Percentiles rank a stretch among this genome's conserved stretches.
phyloP scores from a whole-genome alignment of 2,888 invertebrate genomes.

The Ochropacha duplaris region DNA sequence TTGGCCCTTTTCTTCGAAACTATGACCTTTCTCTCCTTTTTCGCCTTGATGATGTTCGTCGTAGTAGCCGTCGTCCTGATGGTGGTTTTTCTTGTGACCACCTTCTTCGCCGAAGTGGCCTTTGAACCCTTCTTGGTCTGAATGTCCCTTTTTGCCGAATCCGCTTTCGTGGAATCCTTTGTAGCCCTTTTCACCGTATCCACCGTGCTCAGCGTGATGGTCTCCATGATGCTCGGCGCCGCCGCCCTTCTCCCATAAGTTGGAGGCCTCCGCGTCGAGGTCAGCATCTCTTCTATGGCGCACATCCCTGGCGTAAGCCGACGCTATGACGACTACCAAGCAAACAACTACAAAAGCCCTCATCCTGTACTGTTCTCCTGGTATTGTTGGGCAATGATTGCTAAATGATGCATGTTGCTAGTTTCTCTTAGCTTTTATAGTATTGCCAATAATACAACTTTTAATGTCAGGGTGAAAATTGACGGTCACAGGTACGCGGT shows the following conservation, averaged over 20 bases:
- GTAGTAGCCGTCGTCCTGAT: conserved; percentile 86
- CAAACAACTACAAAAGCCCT: conserved; percentile 56
- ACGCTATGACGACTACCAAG: conserved; percentile 68
- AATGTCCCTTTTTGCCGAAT: conserved; percentile 87
- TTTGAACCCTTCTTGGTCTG: conserved; percentile 85
- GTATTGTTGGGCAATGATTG: conserved; percentile 68
- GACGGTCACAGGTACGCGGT: conserved; percentile 60
- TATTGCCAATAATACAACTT: conserved; percentile 72
- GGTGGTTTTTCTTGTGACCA: conserved; percentile 85
- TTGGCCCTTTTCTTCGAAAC: conserved; percentile 83
- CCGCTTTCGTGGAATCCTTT: conserved; percentile 86
- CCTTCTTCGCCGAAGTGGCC: conserved; percentile 84
- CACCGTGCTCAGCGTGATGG: conserved; percentile 85
- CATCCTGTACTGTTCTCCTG: conserved; percentile 61
- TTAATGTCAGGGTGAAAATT: conserved; percentile 77
- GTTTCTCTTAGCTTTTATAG: conserved; percentile 76
- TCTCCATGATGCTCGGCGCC: conserved; percentile 85
- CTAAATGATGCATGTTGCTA: conserved; percentile 74
- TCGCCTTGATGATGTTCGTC: conserved; percentile 85
- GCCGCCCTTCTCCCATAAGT: conserved; percentile 80
- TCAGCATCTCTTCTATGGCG: conserved; percentile 73
- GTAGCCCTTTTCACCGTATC: conserved; percentile 87
- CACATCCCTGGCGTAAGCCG: conserved; percentile 74
- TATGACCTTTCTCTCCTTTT: conserved; percentile 84
- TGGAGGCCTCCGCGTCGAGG: conserved; percentile 76